Evolutionary conservation across 1,140 invertebrate genomes (phyloP).

Genomic region (Delia radicum): DNA sequence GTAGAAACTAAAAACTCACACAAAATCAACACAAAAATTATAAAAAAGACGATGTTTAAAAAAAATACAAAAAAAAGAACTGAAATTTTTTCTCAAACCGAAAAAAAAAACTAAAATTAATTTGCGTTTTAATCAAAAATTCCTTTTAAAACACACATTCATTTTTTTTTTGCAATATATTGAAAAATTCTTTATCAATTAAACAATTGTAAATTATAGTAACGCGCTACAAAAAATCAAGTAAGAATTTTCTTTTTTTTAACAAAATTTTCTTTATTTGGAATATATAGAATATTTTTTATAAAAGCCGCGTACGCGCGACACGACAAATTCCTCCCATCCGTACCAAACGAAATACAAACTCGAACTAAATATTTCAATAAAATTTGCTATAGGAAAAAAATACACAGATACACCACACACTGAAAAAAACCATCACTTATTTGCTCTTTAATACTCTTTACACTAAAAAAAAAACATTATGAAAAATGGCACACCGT

Average conservation of each 20-base stretch:
- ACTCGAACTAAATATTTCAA: conserved; percentile 47
- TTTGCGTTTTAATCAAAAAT: background rate
- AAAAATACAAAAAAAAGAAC: too few species aligned
- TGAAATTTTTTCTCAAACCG: background rate
- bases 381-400: background rate
- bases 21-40: background rate
- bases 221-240: background rate
- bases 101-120: background rate
- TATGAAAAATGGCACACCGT: too few species aligned
- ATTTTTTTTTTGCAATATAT: background rate
- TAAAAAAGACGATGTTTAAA: too few species aligned
- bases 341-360: conserved; percentile 55
- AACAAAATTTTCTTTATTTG: conserved; percentile 27
- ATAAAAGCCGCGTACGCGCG: conserved; percentile 27
- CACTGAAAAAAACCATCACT: too few species aligned
- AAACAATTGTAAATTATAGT: background rate
- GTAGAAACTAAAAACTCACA: background rate
- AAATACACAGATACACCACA: background rate
- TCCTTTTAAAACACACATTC: background rate
- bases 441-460: too few species aligned
- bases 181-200: background rate
- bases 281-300: conserved; percentile 14
- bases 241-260: conserved; percentile 25
- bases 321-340: conserved; percentile 32
- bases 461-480: too few species aligned